Evolutionary conservation across 2,113 vertebrate genomes (phyloP).

Genomic region (Thamnophis sirtalis): DNA sequence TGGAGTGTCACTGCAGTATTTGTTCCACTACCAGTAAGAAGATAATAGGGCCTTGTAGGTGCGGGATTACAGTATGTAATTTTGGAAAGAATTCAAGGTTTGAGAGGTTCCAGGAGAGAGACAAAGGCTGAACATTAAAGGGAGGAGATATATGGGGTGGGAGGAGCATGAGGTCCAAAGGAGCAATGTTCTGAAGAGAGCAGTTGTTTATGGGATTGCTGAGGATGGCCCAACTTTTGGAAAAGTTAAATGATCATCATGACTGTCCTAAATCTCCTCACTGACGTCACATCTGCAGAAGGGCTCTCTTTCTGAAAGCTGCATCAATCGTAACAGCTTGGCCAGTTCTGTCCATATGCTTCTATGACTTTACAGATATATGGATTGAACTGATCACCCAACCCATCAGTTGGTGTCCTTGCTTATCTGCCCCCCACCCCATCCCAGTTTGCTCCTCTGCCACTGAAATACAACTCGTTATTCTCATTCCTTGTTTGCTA

Average conservation of each 20-base stretch:
- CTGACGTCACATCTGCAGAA: background rate
- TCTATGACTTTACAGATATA: background rate
- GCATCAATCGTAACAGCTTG: background rate
- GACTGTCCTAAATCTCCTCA: background rate
- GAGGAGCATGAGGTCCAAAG: background rate
- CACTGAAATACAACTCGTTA: background rate
- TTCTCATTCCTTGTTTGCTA: background rate
- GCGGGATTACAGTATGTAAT: background rate
- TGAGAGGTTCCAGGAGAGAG: background rate
- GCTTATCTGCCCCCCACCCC: background rate
- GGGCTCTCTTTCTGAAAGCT: background rate
- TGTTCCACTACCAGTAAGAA: background rate
- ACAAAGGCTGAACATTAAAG: background rate
- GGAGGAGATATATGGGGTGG: background rate
- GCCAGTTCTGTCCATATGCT: background rate
- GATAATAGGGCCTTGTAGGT: background rate
- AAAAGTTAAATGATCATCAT: background rate
- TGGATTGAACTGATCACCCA: background rate
- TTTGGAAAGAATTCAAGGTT: background rate
- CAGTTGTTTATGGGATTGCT: background rate
- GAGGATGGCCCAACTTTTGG: background rate
- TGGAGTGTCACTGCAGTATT: background rate
- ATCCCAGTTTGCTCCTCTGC: background rate
- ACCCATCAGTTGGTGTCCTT: background rate
- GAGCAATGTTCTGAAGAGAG: background rate